phyloP scores from a whole-genome alignment of 2,888 invertebrate species.

The Sceliomorpha sp. region DNA sequence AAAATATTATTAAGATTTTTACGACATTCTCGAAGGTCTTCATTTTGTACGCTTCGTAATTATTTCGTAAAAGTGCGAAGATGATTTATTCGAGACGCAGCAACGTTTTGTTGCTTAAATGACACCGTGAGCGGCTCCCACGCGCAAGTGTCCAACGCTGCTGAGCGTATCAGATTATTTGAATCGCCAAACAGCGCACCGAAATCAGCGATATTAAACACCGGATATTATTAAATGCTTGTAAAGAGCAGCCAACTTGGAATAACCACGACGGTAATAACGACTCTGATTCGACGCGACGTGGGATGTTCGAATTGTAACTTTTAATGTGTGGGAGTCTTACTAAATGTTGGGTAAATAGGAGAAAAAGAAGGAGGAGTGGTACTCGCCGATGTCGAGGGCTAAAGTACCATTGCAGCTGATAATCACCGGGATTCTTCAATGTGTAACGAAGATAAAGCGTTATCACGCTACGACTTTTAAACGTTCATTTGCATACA shows the following conservation, averaged over 20 bases:
- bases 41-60: neutral
- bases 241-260: conserved; percentile 30
- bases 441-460: neutral
- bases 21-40: neutral
- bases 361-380: conserved; percentile 10
- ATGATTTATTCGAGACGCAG: conserved; percentile 14
- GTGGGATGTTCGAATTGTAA: conserved; percentile 36
- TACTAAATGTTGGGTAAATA: conserved; percentile 33
- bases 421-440: neutral
- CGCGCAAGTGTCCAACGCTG: conserved; percentile 2
- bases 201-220: conserved; percentile 37
- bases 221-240: conserved; percentile 47
- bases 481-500: no score
- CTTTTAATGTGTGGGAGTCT: conserved; percentile 27
- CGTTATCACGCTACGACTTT: no score
- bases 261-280: conserved; percentile 27
- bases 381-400: neutral
- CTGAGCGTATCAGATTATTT: conserved; percentile 27
- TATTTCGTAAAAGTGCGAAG: conserved; percentile 16
- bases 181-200: conserved; percentile 28
- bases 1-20: no score
- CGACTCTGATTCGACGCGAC: conserved; percentile 17
- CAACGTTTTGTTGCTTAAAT: conserved; percentile 6
- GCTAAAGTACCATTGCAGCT: no score
- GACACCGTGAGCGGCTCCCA: conserved; percentile 28